Percentiles rank a stretch among this genome's conserved stretches.
Conservation (phyloP, 1,140 invertebrate genomes). For the Marisa cornuarietis region DNA sequence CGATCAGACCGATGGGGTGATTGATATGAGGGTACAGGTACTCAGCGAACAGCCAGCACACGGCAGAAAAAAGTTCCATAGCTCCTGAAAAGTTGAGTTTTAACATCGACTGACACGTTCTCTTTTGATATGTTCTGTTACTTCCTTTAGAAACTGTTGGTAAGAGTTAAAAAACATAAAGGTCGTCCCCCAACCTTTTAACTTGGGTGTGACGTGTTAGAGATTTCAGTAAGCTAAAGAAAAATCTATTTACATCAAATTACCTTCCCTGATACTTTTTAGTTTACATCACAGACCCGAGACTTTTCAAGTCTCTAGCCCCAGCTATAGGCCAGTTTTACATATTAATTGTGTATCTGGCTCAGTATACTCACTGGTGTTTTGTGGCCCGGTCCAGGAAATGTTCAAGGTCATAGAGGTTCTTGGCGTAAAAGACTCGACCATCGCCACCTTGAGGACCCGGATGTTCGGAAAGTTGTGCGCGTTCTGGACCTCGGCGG, state of each 20-base stretch:
- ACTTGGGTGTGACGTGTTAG: not conserved
- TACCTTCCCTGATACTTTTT: no score
- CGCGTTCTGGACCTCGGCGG: conserved; percentile 9
- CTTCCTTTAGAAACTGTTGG: not conserved
- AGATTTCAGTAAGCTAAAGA: not conserved
- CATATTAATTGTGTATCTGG: no score
- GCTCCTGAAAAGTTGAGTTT: not conserved
- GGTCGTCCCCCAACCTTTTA: not conserved
- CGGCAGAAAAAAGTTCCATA: conserved; percentile 48
- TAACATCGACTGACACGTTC: no score
- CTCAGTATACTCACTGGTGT: no score
- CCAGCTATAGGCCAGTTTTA: no score
- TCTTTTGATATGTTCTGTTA: not conserved
- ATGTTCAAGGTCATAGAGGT: not conserved
- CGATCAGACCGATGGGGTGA: conserved; percentile 51
- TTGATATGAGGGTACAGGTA: conserved; percentile 41
- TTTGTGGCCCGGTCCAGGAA: conserved; percentile 15
- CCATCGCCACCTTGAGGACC: not conserved
- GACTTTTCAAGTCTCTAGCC: no score
- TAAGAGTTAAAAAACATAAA: not conserved
- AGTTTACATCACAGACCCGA: no score
- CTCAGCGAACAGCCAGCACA: conserved; percentile 56
- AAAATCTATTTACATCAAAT: not conserved
- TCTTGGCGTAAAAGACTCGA: conserved; percentile 5
- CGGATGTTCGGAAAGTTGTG: conserved; percentile 11